Base-by-base conservation (phyloP, 2,888 invertebrate species). In the Eilema sororculum region DNA sequence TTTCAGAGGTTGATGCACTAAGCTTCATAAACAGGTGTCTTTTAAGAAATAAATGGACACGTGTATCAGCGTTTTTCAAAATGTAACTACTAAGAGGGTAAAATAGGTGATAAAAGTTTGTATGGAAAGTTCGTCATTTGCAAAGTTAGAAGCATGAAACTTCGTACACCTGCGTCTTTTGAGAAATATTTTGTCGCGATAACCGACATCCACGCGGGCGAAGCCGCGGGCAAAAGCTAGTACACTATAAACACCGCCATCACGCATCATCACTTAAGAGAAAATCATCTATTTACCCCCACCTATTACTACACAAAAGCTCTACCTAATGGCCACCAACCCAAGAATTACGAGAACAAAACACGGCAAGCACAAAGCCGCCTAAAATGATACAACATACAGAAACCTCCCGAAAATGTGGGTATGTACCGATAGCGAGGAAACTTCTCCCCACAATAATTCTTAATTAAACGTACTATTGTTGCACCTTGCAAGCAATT, bases 401-500 rank as follows among this genome's bases (percentile, higher is more conserved):
- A 37, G 72, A 46, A 52, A n/a, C 9, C 52, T 52, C 52, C 20
- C 52, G n/a, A 52, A 52, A 52, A 52, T 52, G n/a, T 20, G n/a
- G 52, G 52, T 52, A 65, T 78, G 37, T 68, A 74, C 72, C 66
- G 58, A 69, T 74, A 68, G 66, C 69, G 68, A 66, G 52, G 62
- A 66, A 68, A 68, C 12, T 72, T 72, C 77, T 81, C 83, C 84
- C 84, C 81, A 81, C 85, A 84, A 88, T 89, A 84, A 88, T 87
- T 89, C 90, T 92, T 91, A 91, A 93, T 92, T 90, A 91, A 90
- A 86, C 77, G 80, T 74, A 86, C 87, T 80, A 88, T 92, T 93
- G 92, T 93, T 93, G 92, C 91, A 91, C 88, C 89, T 90, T 87
- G 86, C 90, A 86, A 77, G 84, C 87, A 84, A 90, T 92, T 91